These are phyloP conservation scores for Itoplectis maculator DNA, from an alignment of 2,888 invertebrate genomes.

Conservation along the genomic window DNA sequence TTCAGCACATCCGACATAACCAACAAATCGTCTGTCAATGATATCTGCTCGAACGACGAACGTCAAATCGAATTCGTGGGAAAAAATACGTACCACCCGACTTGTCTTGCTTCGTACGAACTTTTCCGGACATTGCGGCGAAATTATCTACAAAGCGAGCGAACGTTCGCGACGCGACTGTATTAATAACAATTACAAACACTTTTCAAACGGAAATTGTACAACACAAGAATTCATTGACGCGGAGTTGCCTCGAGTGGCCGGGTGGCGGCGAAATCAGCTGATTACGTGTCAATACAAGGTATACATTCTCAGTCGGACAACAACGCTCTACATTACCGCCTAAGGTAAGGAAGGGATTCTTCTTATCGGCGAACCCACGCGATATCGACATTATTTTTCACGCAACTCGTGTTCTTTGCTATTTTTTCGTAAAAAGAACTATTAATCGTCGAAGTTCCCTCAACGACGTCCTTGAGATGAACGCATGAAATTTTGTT, in stretches of 20 bases:
- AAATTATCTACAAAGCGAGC: constrained; percentile 16
- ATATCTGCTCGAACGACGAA: neutral
- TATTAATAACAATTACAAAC: constrained; percentile 52
- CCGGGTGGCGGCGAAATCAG: neutral
- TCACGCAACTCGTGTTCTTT: too few species aligned
- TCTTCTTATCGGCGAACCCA: neutral
- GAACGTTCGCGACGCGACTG: constrained; percentile 12
- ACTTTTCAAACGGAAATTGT: constrained; percentile 46
- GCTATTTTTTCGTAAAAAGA: too few species aligned
- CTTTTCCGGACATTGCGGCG: constrained; percentile 81
- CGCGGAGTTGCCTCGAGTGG: neutral
- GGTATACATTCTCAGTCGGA: neutral
- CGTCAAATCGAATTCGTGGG: constrained; percentile 15
- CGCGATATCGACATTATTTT: neutral
- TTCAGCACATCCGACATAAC: constrained; percentile 68
- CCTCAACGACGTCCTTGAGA: neutral
- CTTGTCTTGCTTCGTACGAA: constrained; percentile 85
- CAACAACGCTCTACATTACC: neutral
- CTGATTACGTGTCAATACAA: neutral
- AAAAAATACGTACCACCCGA: constrained; percentile 82
- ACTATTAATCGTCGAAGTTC: too few species aligned
- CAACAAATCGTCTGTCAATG: constrained; percentile 42
- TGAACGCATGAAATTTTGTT: too few species aligned
- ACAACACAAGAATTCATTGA: neutral
- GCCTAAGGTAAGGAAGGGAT: neutral